Base-by-base conservation (phyloP, 2,797 vertebrate species). In the Malurus splendens region DNA sequence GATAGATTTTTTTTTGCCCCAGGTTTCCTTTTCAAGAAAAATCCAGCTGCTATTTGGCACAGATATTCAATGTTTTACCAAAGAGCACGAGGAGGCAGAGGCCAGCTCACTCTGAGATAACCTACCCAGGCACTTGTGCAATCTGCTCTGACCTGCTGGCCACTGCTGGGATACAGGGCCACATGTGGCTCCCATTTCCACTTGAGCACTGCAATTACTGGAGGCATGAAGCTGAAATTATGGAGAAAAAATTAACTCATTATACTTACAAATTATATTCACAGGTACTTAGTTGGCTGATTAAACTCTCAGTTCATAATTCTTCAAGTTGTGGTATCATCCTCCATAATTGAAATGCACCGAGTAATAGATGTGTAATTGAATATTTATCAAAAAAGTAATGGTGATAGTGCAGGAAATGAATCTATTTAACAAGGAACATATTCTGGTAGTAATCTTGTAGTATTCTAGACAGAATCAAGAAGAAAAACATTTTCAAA, bases 211-310 rank as follows among this genome's bases (percentile, higher is more conserved):
- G 45, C 65, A 86, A 33, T 90, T 79, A 66, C 0, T 71, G 16
- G 36, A 45, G 38, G 4, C 30, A 54, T 66, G 65, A 68, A 87
- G 30, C 48, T 62, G 4, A 59, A 54, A 82, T 18, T 20, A 57
- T 76, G 74, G 33, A 72, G 74, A 68, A 86, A 83, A 93, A 68
- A 89, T 17, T 45, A 79, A 62, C 18, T 92, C 36, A 86, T 93
- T 88, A 73, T 90, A 91, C 71, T 91, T 86, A 86, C 83, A 92
- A 88, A 84, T 86, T 64, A 28, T 52, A 54, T 84, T 88, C 57
- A 60, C 33, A 76, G 60, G 67, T 82, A 79, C 50, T 86, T 79
- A 30, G 52, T 47, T 60, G 45, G 41, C 50, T 93, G 82, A 93
- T 90, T 90, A 86, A 79, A 64, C 56, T 89, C 74, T 79, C 50